Percentiles rank a stretch among this genome's conserved stretches.
phyloP scores from a whole-genome alignment of 2,888 invertebrate genomes.

The Epirrhoe tristata region DNA sequence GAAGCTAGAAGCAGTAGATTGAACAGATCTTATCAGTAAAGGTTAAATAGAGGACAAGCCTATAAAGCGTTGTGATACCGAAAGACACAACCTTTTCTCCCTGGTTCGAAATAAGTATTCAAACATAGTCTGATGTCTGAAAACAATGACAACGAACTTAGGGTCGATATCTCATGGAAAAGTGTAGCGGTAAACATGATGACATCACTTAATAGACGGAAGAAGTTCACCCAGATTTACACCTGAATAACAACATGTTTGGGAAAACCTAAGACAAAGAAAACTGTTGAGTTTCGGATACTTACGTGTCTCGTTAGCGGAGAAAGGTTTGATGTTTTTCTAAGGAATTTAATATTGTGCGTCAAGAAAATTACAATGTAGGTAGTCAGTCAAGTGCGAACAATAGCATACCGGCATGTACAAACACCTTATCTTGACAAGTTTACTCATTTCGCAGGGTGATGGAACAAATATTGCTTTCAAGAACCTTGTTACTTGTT shows the following conservation, averaged over 20 bases:
- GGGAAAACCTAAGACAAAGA: neutral
- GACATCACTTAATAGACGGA: slow-evolving; percentile 56
- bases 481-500: slow-evolving; percentile 66
- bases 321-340: slow-evolving; percentile 29
- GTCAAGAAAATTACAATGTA: slow-evolving; percentile 42
- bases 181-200: slow-evolving; percentile 44
- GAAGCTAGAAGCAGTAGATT: no score
- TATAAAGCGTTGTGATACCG: neutral
- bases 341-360: slow-evolving; percentile 30
- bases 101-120: slow-evolving; percentile 27
- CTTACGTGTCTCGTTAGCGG: neutral
- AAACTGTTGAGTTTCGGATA: neutral
- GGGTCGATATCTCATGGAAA: slow-evolving; percentile 41
- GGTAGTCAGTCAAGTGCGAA: slow-evolving; percentile 58
- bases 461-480: slow-evolving; percentile 70
- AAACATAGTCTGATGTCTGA: slow-evolving; percentile 26
- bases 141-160: slow-evolving; percentile 36
- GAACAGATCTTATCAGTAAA: neutral
- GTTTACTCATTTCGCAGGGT: slow-evolving; percentile 68
- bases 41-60: slow-evolving; percentile 8
- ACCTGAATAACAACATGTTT: slow-evolving; percentile 46
- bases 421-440: slow-evolving; percentile 81
- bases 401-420: slow-evolving; percentile 64
- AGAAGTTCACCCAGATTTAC: slow-evolving; percentile 51
- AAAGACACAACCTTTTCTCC: slow-evolving; percentile 23